Conservation (phyloP, 2,113 vertebrate genomes). For the zebrafish (Danio rerio) region GRCz12tu NC_133177.1:44018001-44018500, state of each 20-base stretch:
- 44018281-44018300: slow-evolving; percentile 25
- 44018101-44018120: no score
- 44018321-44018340: slow-evolving; percentile 6
- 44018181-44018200: not conserved
- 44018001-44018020: no score
- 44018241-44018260: slow-evolving; percentile 26
- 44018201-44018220: slow-evolving; percentile 8
- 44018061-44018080: no score
- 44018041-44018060: no score
- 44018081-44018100: no score
- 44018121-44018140: no score
- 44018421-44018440: slow-evolving; percentile 70
- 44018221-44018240: not conserved
- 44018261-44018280: slow-evolving; percentile 22
- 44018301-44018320: slow-evolving; percentile 4
- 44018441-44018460: slow-evolving; percentile 75
- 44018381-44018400: slow-evolving; percentile 46
- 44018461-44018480: slow-evolving; percentile 76
- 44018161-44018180: not conserved
- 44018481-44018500: slow-evolving; percentile 74
- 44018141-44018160: no score
- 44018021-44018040: no score
- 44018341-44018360: slow-evolving; percentile 20
- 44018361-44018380: slow-evolving; percentile 34
- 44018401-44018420: slow-evolving; percentile 52